phyloP scores from a whole-genome alignment of 92 coral and sea anemone genomes.

The Siderastrea siderea region DNA sequence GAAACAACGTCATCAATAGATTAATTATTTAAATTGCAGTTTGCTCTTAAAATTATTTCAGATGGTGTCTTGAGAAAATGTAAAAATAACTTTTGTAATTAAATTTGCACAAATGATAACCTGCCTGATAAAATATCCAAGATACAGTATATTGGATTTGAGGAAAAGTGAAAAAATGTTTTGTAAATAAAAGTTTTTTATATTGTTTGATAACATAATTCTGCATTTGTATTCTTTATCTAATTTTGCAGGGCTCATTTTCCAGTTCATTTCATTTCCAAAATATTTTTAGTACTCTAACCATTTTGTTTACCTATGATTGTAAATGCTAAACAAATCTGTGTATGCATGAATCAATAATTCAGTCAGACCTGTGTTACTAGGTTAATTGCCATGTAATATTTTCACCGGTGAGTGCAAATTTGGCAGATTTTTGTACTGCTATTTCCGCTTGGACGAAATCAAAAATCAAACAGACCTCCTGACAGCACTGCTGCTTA shows the following conservation, averaged over 20 bases:
- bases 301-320: background rate
- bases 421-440: background rate
- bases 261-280: background rate
- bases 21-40: background rate
- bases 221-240: too few species aligned
- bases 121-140: background rate
- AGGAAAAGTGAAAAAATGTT: background rate
- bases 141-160: background rate
- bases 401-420: background rate
- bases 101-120: constrained; percentile 8
- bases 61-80: background rate
- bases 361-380: background rate
- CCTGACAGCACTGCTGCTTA: background rate
- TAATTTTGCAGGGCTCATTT: background rate
- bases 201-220: background rate
- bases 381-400: background rate
- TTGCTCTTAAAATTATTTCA: background rate
- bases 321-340: background rate
- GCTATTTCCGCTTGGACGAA: background rate
- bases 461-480: background rate
- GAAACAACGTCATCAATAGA: too few species aligned
- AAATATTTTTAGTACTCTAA: background rate
- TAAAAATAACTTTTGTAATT: background rate
- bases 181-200: background rate
- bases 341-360: background rate